Conservation (phyloP, 2,113 vertebrate genomes). For the Sinocyclocheilus rhinocerous region DNA sequence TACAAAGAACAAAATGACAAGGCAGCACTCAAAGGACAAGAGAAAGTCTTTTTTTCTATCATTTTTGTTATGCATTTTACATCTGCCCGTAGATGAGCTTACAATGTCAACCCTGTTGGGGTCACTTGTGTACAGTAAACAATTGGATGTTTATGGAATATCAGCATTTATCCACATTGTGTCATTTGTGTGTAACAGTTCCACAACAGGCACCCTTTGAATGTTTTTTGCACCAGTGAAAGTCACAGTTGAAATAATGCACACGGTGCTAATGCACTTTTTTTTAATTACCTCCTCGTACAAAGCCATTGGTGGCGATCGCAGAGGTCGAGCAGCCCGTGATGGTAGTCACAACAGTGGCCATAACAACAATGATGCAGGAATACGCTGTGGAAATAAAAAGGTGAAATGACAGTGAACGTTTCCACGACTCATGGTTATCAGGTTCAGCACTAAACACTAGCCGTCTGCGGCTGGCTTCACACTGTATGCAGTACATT, state of each 20-base stretch:
- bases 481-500: background rate
- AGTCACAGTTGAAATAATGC: no score
- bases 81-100: background rate
- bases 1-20: background rate
- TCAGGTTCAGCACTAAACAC: background rate
- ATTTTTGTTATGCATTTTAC: background rate
- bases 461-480: background rate
- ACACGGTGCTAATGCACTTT: background rate
- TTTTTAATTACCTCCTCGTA: constrained; percentile 87
- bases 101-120: background rate
- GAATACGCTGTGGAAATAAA: constrained; percentile 77
- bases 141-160: background rate
- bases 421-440: background rate
- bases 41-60: background rate
- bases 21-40: no score
- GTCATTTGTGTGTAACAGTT: background rate
- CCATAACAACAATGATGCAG: constrained; percentile 89
- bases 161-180: background rate
- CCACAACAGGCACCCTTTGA: background rate
- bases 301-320: constrained; percentile 97
- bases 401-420: constrained; percentile 42
- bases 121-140: background rate
- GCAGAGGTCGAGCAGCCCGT: constrained; percentile 97
- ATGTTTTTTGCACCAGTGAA: background rate
- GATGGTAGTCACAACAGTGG: constrained; percentile 95